Base-by-base conservation (phyloP, 2,888 invertebrate genomes). In the Drosophila meridiana region DNA sequence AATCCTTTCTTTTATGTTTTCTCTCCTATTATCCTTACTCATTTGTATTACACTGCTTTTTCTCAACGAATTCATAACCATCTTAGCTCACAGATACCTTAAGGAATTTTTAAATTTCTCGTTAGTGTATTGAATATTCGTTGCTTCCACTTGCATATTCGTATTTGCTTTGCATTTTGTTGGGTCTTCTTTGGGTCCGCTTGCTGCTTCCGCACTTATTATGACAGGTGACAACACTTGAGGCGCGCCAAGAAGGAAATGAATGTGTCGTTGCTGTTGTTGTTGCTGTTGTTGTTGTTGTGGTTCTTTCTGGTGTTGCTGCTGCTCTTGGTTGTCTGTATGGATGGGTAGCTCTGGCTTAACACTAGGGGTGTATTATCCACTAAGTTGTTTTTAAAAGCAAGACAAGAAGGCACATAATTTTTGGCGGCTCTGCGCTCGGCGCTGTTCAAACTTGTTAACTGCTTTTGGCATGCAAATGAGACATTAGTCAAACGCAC, bases 401-500 rank as follows among this genome's bases (percentile, higher is more conserved):
- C 90, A 90, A 86, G 83, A 86, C 87, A 85, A 88, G 87, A 85
- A 88, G 87, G 72, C 87, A 90, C 87, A 90, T 90, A 72, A 85
- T 85, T 83, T 87, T 71, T 76, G 59, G 59, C 48, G 59, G 59
- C 59, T n/a, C 55, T 26, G 55, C 28, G 55, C 55, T 26, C 14
- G 28, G 28, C 53, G 28, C 64, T 34, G 56, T 63, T 77, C 68
- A 90, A 78, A 87, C 80, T 87, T 87, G 90, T 87, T 90, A 87
- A 87, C 87, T 90, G 91, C 90, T 90, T 87, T 87, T 87, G 90
- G 90, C 90, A 87, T 87, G 87, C 87, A 87, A 87, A 87, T 87
- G 87, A 90, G 87, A 90, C 90, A 87, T 87, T 90, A 89, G 90
- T 90, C 87, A 89, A 89, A 84, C 85, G 90, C 87, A 83, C 76